Conservation (phyloP, 1,140 invertebrate species). For the Cydia pomonella region DNA sequence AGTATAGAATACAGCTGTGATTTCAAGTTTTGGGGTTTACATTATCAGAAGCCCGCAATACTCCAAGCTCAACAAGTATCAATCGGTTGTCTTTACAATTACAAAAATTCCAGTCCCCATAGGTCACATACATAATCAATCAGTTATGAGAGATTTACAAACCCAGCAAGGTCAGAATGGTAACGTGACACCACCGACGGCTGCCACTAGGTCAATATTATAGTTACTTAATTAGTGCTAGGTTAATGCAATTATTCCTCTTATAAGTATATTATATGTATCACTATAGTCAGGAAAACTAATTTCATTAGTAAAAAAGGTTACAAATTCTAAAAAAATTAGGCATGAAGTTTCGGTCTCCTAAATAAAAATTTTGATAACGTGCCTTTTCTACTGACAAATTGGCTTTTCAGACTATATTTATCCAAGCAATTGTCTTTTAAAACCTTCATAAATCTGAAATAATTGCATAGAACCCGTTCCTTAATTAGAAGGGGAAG, state of each 20-base stretch:
- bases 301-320: too few relatives aligned
- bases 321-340: too few relatives aligned
- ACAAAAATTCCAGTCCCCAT: not conserved
- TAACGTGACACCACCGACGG: constrained; percentile 77
- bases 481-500: constrained; percentile 18
- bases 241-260: not conserved
- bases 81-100: too few relatives aligned
- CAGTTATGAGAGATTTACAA: constrained; percentile 43
- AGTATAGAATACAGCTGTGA: not conserved
- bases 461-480: not conserved
- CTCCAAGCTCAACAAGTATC: too few relatives aligned
- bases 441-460: not conserved
- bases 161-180: constrained; percentile 57
- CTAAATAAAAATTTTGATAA: too few relatives aligned
- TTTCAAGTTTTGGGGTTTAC: not conserved
- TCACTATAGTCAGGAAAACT: too few relatives aligned
- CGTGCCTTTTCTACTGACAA: too few relatives aligned
- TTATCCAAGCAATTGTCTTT: too few relatives aligned
- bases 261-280: too few relatives aligned
- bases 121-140: constrained; percentile 30
- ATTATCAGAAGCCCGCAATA: not conserved
- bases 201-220: constrained; percentile 59
- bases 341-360: too few relatives aligned
- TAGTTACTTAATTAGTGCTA: constrained; percentile 47
- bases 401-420: too few relatives aligned